Percentiles rank a stretch among this genome's conserved stretches.
phyloP scores from a whole-genome alignment of 2,888 invertebrate species.

The Chalcis sispes region DNA sequence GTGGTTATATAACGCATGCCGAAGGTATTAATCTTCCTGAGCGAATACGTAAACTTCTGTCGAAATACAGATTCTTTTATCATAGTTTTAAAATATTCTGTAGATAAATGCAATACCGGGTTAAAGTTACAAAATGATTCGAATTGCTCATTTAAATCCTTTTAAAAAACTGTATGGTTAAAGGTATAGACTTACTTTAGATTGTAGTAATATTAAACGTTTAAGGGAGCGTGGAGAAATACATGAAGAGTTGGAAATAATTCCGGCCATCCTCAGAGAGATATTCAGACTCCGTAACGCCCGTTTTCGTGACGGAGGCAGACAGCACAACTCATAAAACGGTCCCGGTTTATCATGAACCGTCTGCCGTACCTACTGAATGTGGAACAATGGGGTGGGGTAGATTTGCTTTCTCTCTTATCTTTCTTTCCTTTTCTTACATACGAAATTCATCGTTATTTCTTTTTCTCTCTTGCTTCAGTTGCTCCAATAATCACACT shows the following conservation, averaged over 20 bases:
- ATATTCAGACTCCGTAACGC: slow-evolving; percentile 52
- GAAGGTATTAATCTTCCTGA: slow-evolving; percentile 25
- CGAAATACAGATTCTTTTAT: slow-evolving; percentile 3
- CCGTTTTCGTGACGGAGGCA: slow-evolving; percentile 45
- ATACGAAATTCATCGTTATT: neutral
- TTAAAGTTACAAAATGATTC: neutral
- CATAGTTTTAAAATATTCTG: neutral
- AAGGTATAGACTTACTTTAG: slow-evolving; percentile 66
- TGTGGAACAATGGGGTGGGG: slow-evolving; percentile 44
- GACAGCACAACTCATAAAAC: slow-evolving; percentile 40
- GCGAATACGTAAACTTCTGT: neutral
- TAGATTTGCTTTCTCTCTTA: slow-evolving; percentile 9
- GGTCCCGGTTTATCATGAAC: neutral
- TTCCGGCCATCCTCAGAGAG: slow-evolving; percentile 71
- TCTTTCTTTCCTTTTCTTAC: neutral
- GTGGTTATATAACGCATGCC: slow-evolving; percentile 42
- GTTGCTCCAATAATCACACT: slow-evolving; percentile 7
- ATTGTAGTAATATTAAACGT: slow-evolving; percentile 68
- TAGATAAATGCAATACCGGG: slow-evolving; percentile 17
- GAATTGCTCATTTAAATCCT: neutral
- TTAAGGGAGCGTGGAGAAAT: slow-evolving; percentile 70
- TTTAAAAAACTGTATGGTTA: neutral
- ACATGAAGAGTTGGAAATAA: slow-evolving; percentile 74
- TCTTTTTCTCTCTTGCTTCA: neutral
- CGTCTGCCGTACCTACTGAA: slow-evolving; percentile 28